Evolutionary conservation across 2,797 vertebrate species (phyloP), one percentile per base, ranked within the genome.

Genomic region (Schizopygopsis pylzovi): DNA sequence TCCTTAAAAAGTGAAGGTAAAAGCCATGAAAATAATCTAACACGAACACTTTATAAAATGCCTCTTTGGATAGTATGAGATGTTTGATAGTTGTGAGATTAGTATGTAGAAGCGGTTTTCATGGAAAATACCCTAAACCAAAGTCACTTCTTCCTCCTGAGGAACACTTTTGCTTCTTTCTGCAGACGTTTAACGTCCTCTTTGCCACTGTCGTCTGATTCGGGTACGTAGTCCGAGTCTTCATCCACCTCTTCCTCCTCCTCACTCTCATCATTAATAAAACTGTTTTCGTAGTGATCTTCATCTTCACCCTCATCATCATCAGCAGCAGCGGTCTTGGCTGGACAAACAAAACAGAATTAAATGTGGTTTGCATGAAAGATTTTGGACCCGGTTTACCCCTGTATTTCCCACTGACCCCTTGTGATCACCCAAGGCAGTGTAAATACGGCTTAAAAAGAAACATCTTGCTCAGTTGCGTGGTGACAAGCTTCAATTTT

Each of bases 211-310:
- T 90, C 90, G 0, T 90, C 92, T 0, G 90, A 92, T 0, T 91
- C 91, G 0, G 94, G 95, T 3, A 81, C 68, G 33, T 95, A 95
- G 79, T 96, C 95, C 0, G 93, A 94, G 89, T 94, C 95, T 0
- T 93, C 89, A 15, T 84, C 92, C 0, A 4, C 77, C 43, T 92
- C 93, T 59, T 92, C 93, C n/a, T 92, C 93, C 67, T 92, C 93
- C 22, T 92, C 93, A 45, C 93, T 94, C 84, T 92, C 90, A 4
- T 94, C 94, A 0, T 95, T 68, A 7, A 95, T 94, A 89, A 95
- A 95, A 89, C 93, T 91, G 91, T 93, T 91, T 0, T 93, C 92
- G 0, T 93, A 88, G 0, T 68, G 81, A 10, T 92, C 92, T 0
- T 90, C 90, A 0, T 92, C 90, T 0, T 93, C 90, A 0, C 91